Evolutionary conservation across 2,888 invertebrate genomes (phyloP).

Genomic region (Lithophane ornitopus): DNA sequence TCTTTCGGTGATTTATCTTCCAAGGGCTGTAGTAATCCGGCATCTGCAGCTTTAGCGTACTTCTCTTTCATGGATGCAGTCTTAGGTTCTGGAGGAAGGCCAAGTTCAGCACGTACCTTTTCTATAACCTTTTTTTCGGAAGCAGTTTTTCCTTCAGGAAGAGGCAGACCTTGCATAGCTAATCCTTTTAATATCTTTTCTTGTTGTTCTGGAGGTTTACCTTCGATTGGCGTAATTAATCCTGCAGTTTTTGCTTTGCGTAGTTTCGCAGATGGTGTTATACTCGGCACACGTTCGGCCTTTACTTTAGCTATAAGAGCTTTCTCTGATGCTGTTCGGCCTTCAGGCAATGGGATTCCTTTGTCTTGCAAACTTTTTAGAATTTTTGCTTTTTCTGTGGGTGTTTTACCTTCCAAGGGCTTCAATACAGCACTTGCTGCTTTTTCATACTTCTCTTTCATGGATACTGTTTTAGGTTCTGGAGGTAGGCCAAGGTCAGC

Average conservation of each 20-base stretch:
- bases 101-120: slow-evolving; percentile 8
- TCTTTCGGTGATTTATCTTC: slow-evolving; percentile 12
- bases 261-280: not conserved
- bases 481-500: slow-evolving; percentile 2
- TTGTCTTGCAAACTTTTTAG: too few species aligned
- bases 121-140: slow-evolving; percentile 6
- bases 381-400: too few species aligned
- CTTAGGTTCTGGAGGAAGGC: slow-evolving; percentile 15
- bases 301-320: too few species aligned
- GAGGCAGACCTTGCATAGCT: not conserved
- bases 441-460: not conserved
- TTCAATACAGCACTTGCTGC: not conserved
- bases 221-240: not conserved
- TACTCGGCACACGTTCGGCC: too few species aligned
- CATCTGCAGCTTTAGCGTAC: not conserved
- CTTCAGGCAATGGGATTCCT: too few species aligned
- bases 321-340: too few species aligned
- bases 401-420: too few species aligned
- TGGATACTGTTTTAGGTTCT: not conserved
- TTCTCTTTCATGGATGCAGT: slow-evolving; percentile 19
- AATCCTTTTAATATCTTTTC: not conserved
- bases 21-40: not conserved
- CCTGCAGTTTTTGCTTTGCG: not conserved
- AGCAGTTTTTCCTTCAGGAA: slow-evolving; percentile 6
- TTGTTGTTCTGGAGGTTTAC: not conserved